phyloP scores from a whole-genome alignment of 2,113 vertebrate species.

The Lophochroa leadbeateri region DNA sequence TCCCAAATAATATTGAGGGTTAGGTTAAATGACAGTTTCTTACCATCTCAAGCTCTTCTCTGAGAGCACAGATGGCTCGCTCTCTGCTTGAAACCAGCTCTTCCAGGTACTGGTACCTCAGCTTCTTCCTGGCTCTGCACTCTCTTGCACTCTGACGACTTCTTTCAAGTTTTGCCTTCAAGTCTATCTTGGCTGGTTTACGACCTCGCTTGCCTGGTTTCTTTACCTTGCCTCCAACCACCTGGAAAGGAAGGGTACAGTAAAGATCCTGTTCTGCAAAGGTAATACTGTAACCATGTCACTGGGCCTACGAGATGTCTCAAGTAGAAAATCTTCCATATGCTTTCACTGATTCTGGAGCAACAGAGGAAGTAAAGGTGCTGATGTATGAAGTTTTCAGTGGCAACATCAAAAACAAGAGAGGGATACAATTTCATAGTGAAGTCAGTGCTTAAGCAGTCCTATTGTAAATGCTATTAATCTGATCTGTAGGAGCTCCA shows the following conservation, averaged over 20 bases:
- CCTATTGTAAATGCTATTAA: background rate
- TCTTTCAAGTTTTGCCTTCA: conserved; percentile 96
- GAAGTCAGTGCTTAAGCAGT: background rate
- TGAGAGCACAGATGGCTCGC: conserved; percentile 93
- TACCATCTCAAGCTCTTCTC: conserved; percentile 98
- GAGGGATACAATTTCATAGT: background rate
- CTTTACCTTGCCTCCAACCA: conserved; percentile 93
- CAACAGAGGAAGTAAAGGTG: background rate
- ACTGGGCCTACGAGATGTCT: background rate
- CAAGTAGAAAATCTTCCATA: background rate
- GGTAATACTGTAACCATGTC: background rate
- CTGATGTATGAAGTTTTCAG: background rate
- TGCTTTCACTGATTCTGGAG: background rate
- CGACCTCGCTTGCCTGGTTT: conserved; percentile 95
- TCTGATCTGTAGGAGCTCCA: background rate
- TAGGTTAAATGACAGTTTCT: background rate
- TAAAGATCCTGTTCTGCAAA: background rate
- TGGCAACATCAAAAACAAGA: background rate
- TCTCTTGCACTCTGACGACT: conserved; percentile 96
- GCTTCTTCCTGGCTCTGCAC: conserved; percentile 93
- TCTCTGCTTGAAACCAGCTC: conserved; percentile 96
- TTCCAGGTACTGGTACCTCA: conserved; percentile 96
- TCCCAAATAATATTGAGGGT: background rate
- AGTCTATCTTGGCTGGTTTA: conserved; percentile 95
- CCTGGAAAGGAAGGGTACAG: conserved; percentile 65